Evolutionary conservation across 2,888 invertebrate species (phyloP), one percentile per base, ranked within the genome.

Genomic region (Drosophila aldrichi): DNA sequence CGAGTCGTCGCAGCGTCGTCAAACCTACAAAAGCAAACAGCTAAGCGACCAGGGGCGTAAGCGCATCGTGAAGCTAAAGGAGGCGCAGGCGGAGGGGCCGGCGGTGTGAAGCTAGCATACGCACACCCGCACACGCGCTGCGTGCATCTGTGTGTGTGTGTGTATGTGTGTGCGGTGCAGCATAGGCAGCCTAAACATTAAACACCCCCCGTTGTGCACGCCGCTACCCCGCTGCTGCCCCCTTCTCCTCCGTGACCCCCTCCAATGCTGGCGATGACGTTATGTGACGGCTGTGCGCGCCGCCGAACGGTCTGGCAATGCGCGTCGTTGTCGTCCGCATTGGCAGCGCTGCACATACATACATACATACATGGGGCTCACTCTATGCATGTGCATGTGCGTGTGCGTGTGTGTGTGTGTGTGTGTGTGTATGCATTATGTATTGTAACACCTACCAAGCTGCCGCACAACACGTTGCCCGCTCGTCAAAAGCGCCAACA

Each of bases 401-500:
- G 7, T 40, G 20, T 49, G 10, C 36, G 32, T 60, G 43, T 44
- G 41, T 62, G 44, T 66, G 49, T 52, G 49, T 70, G 57, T 55
- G 40, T 49, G 55, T 66, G 56, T 69, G 44, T 68, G 65, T 68
- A 68, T 56, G 61, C 48, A 79, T 78, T 70, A 74, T 82, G 82
- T 82, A 83, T 81, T 82, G 85, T 81, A 86, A 85, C 86, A 85
- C 84, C 85, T 85, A 74, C 77, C 73, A 67, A 82, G 79, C 82
- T 63, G 76, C 76, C 73, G 77, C 70, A 74, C 76, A 71, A 70
- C 75, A 70, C 68, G 80, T 71, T 74, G 68, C 74, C 65, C 65
- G 74, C 67, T 71, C 83, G 73, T 75, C 83, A 82, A 70, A 70
- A 83, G 72, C 73, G 76, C 70, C 75, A 82, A 75, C 70, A 81